Percentiles rank a stretch among this genome's conserved stretches.
Conservation (phyloP, 1,140 invertebrate genomes). For the Dreissena rostriformis region DNA sequence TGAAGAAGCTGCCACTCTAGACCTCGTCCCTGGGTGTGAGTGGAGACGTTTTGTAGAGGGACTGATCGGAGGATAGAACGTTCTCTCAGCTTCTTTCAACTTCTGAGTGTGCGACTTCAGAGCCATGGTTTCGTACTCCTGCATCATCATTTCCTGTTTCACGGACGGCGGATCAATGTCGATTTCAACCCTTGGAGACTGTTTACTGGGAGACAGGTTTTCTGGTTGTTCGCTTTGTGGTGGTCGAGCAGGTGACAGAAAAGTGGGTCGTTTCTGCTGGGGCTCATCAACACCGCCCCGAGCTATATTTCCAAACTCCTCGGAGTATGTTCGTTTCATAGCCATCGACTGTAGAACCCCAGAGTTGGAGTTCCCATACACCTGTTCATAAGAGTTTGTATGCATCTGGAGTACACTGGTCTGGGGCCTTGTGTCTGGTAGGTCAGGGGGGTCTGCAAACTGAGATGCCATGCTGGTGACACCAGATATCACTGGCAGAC, state of each 20-base stretch:
- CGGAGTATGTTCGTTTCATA: neutral
- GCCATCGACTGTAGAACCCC: neutral
- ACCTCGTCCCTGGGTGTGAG: neutral
- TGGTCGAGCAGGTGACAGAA: neutral
- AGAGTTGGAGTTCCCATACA: neutral
- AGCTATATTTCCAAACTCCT: neutral
- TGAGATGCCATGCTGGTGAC: slow-evolving; percentile 21
- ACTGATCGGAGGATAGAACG: slow-evolving; percentile 35
- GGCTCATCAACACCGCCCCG: neutral
- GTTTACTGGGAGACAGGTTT: slow-evolving; percentile 22
- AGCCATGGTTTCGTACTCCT: neutral
- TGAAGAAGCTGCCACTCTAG: neutral
- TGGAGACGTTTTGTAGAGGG: slow-evolving; percentile 23
- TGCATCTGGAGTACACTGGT: neutral
- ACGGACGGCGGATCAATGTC: slow-evolving; percentile 18
- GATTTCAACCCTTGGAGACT: slow-evolving; percentile 32
- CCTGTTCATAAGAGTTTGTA: neutral
- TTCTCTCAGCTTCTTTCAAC: slow-evolving; percentile 1
- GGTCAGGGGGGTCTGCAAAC: neutral
- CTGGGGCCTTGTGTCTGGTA: neutral
- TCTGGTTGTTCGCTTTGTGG: neutral
- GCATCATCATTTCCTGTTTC: neutral
- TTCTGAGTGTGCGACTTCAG: neutral
- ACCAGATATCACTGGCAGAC: slow-evolving; percentile 21
- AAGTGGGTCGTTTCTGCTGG: neutral